These are phyloP conservation scores for Volucella inanis DNA, from an alignment of 2,888 invertebrate species.

Conservation along the genomic window DNA sequence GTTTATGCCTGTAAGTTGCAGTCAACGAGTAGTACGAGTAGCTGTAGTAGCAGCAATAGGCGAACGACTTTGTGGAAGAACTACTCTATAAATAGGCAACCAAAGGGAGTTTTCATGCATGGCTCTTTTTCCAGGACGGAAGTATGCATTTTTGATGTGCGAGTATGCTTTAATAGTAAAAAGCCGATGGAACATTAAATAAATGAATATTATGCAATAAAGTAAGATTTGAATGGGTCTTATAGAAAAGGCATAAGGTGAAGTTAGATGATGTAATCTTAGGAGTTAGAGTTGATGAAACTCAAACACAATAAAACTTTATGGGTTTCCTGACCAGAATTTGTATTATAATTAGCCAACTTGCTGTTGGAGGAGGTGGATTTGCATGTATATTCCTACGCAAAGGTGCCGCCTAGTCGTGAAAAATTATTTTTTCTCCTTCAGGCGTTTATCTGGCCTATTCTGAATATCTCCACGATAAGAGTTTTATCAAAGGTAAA, in stretches of 20 bases:
- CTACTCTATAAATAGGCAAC: constrained; percentile 14
- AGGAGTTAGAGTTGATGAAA: no score
- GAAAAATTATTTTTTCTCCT: no score
- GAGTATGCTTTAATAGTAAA: constrained; percentile 6
- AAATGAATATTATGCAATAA: background rate
- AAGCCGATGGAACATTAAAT: constrained; percentile 9
- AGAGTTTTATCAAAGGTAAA: no score
- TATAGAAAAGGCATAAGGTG: background rate
- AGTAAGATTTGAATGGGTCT: background rate
- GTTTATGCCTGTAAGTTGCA: constrained; percentile 66
- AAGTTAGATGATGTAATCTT: background rate
- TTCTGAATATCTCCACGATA: no score
- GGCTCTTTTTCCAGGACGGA: constrained; percentile 14
- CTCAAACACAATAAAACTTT: no score
- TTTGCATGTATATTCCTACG: no score
- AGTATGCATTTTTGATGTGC: constrained; percentile 17
- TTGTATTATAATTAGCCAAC: no score
- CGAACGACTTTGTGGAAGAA: constrained; percentile 18
- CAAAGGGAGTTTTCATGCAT: constrained; percentile 12
- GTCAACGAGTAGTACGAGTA: constrained; percentile 15
- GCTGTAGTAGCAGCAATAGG: constrained; percentile 10
- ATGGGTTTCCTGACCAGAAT: no score
- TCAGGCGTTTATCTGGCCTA: no score
- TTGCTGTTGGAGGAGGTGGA: no score
- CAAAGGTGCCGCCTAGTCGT: no score